These are phyloP conservation scores for Thelaira solivaga DNA, from an alignment of 2,888 invertebrate genomes.

Conservation along the genomic window DNA sequence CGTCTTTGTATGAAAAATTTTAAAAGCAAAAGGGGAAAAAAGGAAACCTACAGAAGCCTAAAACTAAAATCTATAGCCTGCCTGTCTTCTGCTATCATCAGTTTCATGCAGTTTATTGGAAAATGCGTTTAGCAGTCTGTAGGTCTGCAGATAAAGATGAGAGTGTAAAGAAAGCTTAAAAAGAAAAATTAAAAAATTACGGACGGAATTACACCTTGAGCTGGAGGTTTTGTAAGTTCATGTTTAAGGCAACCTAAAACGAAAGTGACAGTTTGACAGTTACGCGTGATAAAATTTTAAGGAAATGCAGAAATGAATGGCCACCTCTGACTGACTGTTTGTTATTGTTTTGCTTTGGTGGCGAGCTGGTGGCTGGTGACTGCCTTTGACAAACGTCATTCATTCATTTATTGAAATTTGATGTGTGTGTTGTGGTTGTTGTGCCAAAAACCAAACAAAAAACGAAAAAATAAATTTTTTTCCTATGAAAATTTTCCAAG, in stretches of 20 bases:
- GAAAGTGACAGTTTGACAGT: conserved; percentile 62
- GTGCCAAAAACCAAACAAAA: too few relatives aligned
- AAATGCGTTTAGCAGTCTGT: conserved; percentile 22
- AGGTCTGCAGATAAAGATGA: too few relatives aligned
- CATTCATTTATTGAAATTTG: neutral
- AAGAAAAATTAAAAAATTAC: neutral
- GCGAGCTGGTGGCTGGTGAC: neutral
- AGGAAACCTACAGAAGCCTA: conserved; percentile 39
- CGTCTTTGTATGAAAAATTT: neutral
- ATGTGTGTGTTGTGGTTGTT: neutral
- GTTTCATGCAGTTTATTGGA: conserved; percentile 3
- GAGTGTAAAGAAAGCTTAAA: neutral
- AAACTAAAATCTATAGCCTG: neutral
- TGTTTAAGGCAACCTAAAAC: conserved; percentile 37
- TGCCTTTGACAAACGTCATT: conserved; percentile 30
- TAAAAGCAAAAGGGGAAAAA: neutral
- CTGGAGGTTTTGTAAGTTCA: conserved; percentile 32
- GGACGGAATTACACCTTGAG: neutral
- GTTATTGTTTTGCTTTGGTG: too few relatives aligned
- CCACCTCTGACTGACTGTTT: conserved; percentile 32
- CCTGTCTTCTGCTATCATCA: neutral
- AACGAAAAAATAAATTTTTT: conserved; percentile 23
- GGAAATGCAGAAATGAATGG: conserved; percentile 35
- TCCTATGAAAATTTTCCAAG: neutral
- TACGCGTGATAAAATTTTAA: conserved; percentile 58